Evolutionary conservation across 2,113 vertebrate species (phyloP).

Genomic region (Syngnathus floridae): DNA sequence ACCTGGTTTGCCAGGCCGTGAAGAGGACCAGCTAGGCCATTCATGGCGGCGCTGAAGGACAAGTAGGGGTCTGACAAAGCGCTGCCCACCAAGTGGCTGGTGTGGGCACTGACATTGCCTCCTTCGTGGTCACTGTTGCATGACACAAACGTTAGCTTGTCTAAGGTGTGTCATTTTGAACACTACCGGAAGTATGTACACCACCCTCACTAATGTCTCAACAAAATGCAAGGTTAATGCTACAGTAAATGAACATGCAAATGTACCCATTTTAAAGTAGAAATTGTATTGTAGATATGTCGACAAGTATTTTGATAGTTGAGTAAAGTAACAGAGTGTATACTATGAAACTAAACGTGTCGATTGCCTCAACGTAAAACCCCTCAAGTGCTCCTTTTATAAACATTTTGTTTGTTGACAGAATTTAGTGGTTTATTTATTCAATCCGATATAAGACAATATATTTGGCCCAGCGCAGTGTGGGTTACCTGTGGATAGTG

Average conservation of each 20-base stretch:
- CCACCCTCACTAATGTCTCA: no score
- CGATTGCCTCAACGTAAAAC: background rate
- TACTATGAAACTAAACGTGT: background rate
- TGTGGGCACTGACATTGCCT: conserved; percentile 94
- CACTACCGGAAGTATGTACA: background rate
- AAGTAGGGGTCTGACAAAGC: conserved; percentile 92
- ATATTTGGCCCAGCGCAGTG: background rate
- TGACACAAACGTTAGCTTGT: background rate
- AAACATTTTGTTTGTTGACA: background rate
- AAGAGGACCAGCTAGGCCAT: conserved; percentile 88
- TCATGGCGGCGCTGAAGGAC: conserved; percentile 92
- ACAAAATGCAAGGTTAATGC: no score
- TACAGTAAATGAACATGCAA: no score
- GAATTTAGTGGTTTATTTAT: background rate
- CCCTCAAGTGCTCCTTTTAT: background rate
- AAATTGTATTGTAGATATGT: background rate
- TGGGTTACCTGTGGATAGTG: conserved; percentile 90
- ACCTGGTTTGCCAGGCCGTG: conserved; percentile 97
- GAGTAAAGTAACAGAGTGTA: background rate
- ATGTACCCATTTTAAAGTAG: background rate
- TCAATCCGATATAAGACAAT: background rate
- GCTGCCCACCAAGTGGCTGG: conserved; percentile 90
- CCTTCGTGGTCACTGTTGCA: conserved; percentile 87
- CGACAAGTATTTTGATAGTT: background rate
- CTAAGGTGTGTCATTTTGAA: background rate